phyloP scores from a whole-genome alignment of 2,888 invertebrate genomes.

The Nomada ferruginata region DNA sequence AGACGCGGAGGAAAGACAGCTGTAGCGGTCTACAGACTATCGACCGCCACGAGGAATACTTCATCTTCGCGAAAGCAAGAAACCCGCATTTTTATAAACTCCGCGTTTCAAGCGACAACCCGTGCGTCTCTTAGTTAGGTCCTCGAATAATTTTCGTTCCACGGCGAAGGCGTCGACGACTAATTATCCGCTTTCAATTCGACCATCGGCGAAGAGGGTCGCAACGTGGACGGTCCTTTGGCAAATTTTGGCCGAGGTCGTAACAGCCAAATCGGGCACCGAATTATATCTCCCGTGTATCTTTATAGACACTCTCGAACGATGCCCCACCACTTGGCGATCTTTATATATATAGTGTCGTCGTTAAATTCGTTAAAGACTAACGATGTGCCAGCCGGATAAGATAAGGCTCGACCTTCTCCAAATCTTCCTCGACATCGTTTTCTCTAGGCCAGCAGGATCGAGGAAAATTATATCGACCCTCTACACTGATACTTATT shows the following conservation, averaged over 20 bases:
- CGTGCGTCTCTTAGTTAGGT: background rate
- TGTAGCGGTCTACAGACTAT: background rate
- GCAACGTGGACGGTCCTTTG: slow-evolving; percentile 15
- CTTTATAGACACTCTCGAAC: slow-evolving; percentile 64
- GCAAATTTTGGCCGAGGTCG: slow-evolving; percentile 23
- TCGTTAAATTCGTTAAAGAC: slow-evolving; percentile 68
- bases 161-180: slow-evolving; percentile 4
- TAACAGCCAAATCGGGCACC: slow-evolving; percentile 51
- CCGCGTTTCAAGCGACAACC: slow-evolving; percentile 8
- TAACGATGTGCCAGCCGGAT: slow-evolving; percentile 63
- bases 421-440: slow-evolving; percentile 26
- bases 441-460: background rate
- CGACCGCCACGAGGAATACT: slow-evolving; percentile 44
- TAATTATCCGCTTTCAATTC: slow-evolving; percentile 47
- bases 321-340: slow-evolving; percentile 45
- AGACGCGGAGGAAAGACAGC: slow-evolving; percentile 4
- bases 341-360: slow-evolving; percentile 62
- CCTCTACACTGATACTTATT: slow-evolving; percentile 1
- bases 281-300: slow-evolving; percentile 61
- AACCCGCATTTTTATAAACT: slow-evolving; percentile 22
- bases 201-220: slow-evolving; percentile 28
- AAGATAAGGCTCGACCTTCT: slow-evolving; percentile 56
- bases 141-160: background rate
- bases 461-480: background rate
- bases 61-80: slow-evolving; percentile 29